Percentiles rank a stretch among this genome's conserved stretches.
Conservation (phyloP, 2,888 invertebrate species). For the Apodemia duryi region DNA sequence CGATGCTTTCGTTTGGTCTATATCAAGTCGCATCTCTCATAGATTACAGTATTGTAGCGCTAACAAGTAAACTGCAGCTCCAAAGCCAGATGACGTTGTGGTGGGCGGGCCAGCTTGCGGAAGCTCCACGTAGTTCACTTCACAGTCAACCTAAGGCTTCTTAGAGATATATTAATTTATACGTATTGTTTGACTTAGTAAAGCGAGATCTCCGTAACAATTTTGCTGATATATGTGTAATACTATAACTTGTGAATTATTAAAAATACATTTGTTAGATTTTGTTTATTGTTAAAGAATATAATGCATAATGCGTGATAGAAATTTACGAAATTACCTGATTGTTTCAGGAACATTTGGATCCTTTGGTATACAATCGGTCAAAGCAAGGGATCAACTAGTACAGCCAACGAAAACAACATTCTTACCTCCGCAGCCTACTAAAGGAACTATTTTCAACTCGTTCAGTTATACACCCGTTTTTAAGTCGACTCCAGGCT, state of each 20-base stretch:
- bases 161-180: too few relatives aligned
- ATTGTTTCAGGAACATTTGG: constrained; percentile 75
- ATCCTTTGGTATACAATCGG: constrained; percentile 77
- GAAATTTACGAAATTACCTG: not conserved
- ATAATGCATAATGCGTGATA: too few relatives aligned
- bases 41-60: not conserved
- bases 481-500: constrained; percentile 53
- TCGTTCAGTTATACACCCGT: constrained; percentile 61
- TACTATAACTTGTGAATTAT: too few relatives aligned
- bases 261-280: too few relatives aligned
- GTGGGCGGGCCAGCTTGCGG: not conserved
- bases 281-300: too few relatives aligned
- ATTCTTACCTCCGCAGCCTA: constrained; percentile 58
- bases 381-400: constrained; percentile 72
- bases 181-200: too few relatives aligned
- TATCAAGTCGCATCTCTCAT: not conserved
- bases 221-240: too few relatives aligned
- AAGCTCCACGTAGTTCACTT: not conserved
- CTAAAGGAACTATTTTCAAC: constrained; percentile 63
- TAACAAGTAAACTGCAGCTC: not conserved
- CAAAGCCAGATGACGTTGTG: constrained; percentile 1
- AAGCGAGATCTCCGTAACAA: too few relatives aligned
- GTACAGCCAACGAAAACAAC: constrained; percentile 61
- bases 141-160: too few relatives aligned
- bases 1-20: too few relatives aligned